Conservation (phyloP, 1,140 invertebrate genomes). For the Hesperophylax magnus region DNA sequence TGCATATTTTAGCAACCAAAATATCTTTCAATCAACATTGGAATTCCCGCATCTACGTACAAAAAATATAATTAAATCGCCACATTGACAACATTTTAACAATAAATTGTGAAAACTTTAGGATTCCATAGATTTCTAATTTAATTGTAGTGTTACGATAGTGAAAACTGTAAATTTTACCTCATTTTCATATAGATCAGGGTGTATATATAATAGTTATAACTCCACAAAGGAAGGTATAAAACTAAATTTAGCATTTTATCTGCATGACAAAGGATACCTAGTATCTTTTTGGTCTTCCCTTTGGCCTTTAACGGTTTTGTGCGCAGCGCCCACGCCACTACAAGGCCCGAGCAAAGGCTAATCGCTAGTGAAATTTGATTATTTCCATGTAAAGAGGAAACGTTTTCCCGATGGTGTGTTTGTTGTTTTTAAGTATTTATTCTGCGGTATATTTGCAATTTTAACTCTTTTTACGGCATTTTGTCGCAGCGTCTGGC, state of each 20-base stretch:
- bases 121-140: too few relatives aligned
- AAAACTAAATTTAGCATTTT: background rate
- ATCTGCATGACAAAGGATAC: background rate
- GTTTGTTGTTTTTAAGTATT: constrained; percentile 7
- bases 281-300: background rate
- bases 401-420: background rate
- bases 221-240: too few relatives aligned
- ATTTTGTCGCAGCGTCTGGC: background rate
- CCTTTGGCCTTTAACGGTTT: background rate
- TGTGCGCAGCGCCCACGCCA: background rate
- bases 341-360: background rate
- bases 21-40: too few relatives aligned
- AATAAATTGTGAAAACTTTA: too few relatives aligned
- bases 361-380: constrained; percentile 15
- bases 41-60: too few relatives aligned
- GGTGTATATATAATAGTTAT: too few relatives aligned
- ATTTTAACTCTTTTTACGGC: constrained; percentile 8
- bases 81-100: too few relatives aligned
- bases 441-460: constrained; percentile 2
- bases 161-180: too few relatives aligned
- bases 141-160: too few relatives aligned
- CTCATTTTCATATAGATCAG: too few relatives aligned
- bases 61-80: too few relatives aligned
- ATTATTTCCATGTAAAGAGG: background rate
- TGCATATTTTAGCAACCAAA: too few relatives aligned